A percentile compares a stretch with the other conserved stretches of the same genome.
phyloP scores from a whole-genome alignment of 2,797 vertebrate genomes.

The Morelia viridis region DNA sequence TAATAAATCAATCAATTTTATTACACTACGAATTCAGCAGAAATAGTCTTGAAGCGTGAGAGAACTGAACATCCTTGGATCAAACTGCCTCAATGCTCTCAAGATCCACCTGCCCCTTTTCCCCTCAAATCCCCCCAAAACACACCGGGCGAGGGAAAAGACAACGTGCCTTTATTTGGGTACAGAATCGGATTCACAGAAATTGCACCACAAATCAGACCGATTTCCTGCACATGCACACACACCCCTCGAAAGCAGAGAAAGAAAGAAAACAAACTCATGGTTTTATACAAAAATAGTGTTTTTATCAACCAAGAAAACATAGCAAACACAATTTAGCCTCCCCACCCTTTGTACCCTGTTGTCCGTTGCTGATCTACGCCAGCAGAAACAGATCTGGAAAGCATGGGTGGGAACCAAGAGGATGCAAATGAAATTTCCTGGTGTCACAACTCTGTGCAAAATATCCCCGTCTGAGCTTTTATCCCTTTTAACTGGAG shows the following conservation, averaged over 20 bases:
- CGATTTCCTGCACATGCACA: neutral
- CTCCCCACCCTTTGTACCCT: neutral
- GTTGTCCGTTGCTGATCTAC: too few species aligned
- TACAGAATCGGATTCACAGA: neutral
- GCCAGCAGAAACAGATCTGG: neutral
- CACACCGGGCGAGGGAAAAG: neutral
- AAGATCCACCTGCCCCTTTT: neutral
- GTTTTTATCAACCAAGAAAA: neutral
- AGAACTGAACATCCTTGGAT: neutral
- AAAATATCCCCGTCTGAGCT: neutral
- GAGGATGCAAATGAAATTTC: neutral
- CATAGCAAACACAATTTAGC: neutral
- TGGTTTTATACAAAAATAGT: slow-evolving; percentile 7
- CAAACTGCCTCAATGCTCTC: neutral
- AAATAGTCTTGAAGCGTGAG: neutral
- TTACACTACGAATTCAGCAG: neutral
- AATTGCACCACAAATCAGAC: neutral
- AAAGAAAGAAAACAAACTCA: neutral
- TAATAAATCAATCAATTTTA: too few species aligned
- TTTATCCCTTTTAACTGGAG: too few species aligned
- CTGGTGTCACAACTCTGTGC: neutral
- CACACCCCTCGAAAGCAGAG: neutral
- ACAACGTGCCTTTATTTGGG: neutral
- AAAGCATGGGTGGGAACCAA: neutral
- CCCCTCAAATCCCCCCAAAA: neutral